Evolutionary conservation across 2,888 invertebrate genomes (phyloP).

Genomic region (Drosophila picticornis): DNA sequence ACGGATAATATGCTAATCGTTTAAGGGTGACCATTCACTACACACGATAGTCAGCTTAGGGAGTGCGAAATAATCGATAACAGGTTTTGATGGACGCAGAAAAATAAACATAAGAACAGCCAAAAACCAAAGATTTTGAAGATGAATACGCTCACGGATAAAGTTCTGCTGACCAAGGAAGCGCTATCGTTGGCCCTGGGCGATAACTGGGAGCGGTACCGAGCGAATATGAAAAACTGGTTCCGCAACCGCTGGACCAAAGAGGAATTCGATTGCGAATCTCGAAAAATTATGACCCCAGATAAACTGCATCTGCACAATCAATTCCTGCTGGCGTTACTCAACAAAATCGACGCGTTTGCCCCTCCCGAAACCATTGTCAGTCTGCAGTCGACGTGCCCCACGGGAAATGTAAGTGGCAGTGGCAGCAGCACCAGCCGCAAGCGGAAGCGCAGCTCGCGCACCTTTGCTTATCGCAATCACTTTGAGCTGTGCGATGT

Average conservation of each 20-base stretch:
- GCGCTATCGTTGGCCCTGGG: slow-evolving; percentile 86
- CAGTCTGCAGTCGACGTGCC: slow-evolving; percentile 31
- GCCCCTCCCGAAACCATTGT: slow-evolving; percentile 65
- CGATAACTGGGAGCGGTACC: slow-evolving; percentile 90
- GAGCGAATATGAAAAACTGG: slow-evolving; percentile 91
- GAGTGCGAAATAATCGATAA: slow-evolving; percentile 29
- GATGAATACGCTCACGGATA: slow-evolving; percentile 80
- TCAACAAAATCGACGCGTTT: slow-evolving; percentile 89
- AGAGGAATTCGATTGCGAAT: slow-evolving; percentile 93
- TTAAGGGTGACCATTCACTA: background rate
- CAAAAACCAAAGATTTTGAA: slow-evolving; percentile 3
- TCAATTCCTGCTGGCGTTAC: slow-evolving; percentile 91
- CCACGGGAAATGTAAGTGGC: slow-evolving; percentile 33
- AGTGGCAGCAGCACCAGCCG: slow-evolving; percentile 71
- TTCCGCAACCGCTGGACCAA: slow-evolving; percentile 91
- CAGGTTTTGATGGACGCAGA: background rate
- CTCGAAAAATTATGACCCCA: slow-evolving; percentile 89
- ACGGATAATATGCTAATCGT: too few species aligned
- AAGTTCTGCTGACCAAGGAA: slow-evolving; percentile 79
- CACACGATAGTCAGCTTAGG: background rate
- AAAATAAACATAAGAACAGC: background rate
- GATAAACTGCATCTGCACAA: slow-evolving; percentile 94
- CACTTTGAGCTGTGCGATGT: slow-evolving; percentile 88
- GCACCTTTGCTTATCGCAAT: slow-evolving; percentile 86
- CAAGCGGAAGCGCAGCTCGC: slow-evolving; percentile 86